Conservation (phyloP, 2,113 vertebrate species). For the Microcebus griseorufus region DNA sequence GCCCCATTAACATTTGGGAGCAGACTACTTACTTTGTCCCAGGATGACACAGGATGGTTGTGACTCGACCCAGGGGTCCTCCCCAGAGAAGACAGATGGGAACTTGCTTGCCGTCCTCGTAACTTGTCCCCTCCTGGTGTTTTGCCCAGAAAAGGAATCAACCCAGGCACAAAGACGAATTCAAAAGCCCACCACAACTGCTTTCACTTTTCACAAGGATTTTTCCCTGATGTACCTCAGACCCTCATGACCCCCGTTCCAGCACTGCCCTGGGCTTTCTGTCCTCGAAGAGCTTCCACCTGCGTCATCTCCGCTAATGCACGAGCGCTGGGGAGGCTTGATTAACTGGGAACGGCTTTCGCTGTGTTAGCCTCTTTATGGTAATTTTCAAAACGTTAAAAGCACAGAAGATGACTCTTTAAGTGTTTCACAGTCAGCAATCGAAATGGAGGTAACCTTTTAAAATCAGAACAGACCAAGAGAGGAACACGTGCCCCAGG, state of each 20-base stretch:
- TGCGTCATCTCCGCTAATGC: neutral
- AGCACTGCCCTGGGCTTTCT: no score
- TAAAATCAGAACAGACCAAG: neutral
- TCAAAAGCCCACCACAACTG: neutral
- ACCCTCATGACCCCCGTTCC: accelerated
- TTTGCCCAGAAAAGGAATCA: neutral
- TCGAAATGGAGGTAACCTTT: neutral
- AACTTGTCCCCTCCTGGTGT: neutral
- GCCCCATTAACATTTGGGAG: neutral
- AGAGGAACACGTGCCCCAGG: neutral
- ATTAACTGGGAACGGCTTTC: neutral
- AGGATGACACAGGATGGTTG: neutral
- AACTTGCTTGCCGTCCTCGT: neutral
- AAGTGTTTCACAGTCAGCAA: constrained; percentile 40
- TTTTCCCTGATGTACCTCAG: no score
- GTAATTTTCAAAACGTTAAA: constrained; percentile 4
- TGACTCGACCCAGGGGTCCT: neutral
- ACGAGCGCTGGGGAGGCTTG: neutral
- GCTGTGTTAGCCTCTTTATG: neutral
- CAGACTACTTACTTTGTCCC: neutral
- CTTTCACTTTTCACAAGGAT: neutral
- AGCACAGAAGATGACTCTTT: neutral
- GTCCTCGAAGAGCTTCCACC: accelerated
- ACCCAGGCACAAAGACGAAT: neutral
- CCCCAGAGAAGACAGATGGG: neutral